Evolutionary conservation across 1,140 invertebrate genomes (phyloP), one percentile per base, ranked within the genome.

Genomic region (Neoseiulus cucumeris): DNA sequence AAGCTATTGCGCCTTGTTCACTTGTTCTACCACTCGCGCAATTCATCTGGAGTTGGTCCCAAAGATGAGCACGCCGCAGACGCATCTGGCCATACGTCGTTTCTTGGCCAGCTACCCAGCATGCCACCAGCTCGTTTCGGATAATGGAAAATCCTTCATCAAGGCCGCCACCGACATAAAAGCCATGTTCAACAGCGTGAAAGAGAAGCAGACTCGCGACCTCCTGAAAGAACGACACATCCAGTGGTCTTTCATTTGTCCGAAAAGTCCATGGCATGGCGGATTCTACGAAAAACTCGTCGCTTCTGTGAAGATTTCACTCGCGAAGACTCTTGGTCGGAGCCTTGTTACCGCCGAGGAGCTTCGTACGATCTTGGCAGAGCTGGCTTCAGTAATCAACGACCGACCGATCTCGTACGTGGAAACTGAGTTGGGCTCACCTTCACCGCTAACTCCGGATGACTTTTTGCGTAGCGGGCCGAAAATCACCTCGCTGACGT

Each of bases 401-500:
- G 66, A 45, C 1, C 67, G 71, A 7, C 71, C 71, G 6, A 33
- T 72, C 7, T 71, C 68, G 0, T 68, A 69, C 44, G 20, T 74
- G 14, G 70, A 70, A 0, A 68, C 69, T 20, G 71, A 76, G 68
- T 22, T 25, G 12, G 25, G 45, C 2, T 72, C 74, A 45, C 64
- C 68, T 20, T 20, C 22, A 33, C 66, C 69, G 14, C 47, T 74
- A 28, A 73, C 73, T 0, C 70, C 72, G 2, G 66, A 68, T 18
- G 65, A 71, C 67, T 74, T 74, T 66, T 45, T 74, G 1, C 12
- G 44, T 25, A 67, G 70, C 12, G 33, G 33, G 4, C 9, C 33
- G 4, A 6, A 6, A 4, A 4, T 6, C 33, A 4, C 4, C 33
- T 6, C 4, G 4, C 9, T 6, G 4, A 9, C 33, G 4, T 4